Evolutionary conservation across 2,888 invertebrate species (phyloP).

Genomic region (Tetranychus truncatus): DNA sequence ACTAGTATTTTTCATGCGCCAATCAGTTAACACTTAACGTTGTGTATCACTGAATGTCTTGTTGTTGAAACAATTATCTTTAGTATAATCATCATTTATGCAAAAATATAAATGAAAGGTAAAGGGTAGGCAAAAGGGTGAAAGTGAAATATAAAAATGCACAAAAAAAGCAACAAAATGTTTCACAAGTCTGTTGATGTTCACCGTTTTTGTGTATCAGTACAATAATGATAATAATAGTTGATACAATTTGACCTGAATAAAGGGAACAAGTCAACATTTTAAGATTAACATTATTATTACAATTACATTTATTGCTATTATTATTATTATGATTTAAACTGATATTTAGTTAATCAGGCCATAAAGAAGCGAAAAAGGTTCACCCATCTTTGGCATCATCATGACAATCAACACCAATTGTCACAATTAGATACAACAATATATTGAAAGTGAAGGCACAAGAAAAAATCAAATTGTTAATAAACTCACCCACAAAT

Average conservation of each 20-base stretch:
- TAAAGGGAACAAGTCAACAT: background rate
- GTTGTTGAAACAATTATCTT: no score
- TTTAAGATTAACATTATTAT: background rate
- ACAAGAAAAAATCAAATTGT: background rate
- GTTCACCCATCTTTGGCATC: background rate
- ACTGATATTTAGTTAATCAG: constrained; percentile 1
- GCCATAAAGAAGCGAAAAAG: background rate
- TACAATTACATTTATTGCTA: background rate
- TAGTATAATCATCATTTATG: background rate
- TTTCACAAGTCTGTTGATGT: background rate
- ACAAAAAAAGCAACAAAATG: background rate
- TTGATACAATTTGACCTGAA: background rate
- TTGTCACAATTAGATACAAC: background rate
- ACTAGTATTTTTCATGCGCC: no score
- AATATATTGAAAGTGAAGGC: background rate
- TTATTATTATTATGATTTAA: background rate
- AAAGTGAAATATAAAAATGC: background rate
- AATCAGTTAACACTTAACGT: no score
- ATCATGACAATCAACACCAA: background rate
- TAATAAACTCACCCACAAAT: background rate
- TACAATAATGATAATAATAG: background rate
- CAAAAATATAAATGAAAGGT: background rate
- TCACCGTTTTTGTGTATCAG: background rate
- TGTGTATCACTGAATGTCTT: no score
- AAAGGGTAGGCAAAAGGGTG: background rate